Conservation (phyloP, 2,797 vertebrate genomes). For the Danio aesculapii region DNA sequence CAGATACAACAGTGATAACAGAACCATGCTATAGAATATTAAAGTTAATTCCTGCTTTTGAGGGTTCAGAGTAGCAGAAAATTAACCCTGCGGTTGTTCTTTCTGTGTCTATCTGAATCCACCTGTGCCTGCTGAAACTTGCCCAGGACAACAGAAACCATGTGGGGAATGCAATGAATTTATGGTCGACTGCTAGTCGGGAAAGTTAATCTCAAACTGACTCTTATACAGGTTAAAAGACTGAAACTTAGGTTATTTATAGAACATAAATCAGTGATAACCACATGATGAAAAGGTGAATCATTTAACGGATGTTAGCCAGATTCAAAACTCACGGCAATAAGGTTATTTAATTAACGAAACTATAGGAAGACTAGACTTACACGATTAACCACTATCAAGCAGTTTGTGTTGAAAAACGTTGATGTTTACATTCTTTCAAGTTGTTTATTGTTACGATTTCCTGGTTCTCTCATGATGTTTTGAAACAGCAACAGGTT, state of each 20-base stretch:
- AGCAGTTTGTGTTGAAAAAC: neutral
- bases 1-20: neutral
- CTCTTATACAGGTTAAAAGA: too few relatives aligned
- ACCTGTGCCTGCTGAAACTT: slow-evolving; percentile 26
- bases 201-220: neutral
- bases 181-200: neutral
- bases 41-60: neutral
- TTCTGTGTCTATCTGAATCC: neutral
- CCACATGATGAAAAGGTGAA: neutral
- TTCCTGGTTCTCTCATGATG: slow-evolving; percentile 26
- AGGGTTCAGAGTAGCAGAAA: neutral
- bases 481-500: slow-evolving; percentile 39
- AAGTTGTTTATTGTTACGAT: neutral
- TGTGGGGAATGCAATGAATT: slow-evolving; percentile 11
- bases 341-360: neutral
- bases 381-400: neutral
- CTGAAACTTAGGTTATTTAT: neutral
- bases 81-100: slow-evolving; percentile 5
- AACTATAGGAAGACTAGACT: neutral
- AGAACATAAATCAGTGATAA: neutral
- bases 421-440: neutral
- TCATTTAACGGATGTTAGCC: neutral
- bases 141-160: slow-evolving; percentile 19
- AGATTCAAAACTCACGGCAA: neutral
- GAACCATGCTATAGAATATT: too few relatives aligned